phyloP scores from a whole-genome alignment of 1,140 invertebrate species.

The Bombus cullumanus region DNA sequence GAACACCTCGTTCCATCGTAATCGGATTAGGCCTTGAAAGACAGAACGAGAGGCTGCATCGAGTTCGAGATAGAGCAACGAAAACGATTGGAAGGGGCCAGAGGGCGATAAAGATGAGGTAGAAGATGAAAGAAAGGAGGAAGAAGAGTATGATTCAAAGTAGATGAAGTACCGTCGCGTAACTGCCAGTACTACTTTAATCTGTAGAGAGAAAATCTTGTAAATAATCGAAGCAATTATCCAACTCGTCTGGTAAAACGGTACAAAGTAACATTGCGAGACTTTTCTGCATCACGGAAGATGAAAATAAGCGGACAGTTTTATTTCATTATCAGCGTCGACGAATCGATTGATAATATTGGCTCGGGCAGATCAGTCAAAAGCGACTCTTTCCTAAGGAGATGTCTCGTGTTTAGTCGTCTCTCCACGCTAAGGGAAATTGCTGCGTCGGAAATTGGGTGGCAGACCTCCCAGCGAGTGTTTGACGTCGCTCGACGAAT shows the following conservation, averaged over 20 bases:
- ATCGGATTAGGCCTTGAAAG: constrained; percentile 67
- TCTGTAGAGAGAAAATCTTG: constrained; percentile 58
- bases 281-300: background rate
- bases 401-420: constrained; percentile 27
- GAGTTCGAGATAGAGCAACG: background rate
- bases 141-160: constrained; percentile 33
- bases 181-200: constrained; percentile 49
- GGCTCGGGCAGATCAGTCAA: constrained; percentile 25
- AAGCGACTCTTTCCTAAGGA: background rate
- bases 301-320: constrained; percentile 20
- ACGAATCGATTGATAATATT: constrained; percentile 52
- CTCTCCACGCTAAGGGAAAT: constrained; percentile 30
- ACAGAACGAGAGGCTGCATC: constrained; percentile 20
- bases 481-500: constrained; percentile 45
- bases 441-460: constrained; percentile 43
- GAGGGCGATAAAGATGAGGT: background rate
- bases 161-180: constrained; percentile 29
- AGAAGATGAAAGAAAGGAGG: constrained; percentile 47
- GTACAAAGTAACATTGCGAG: background rate
- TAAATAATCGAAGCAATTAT: constrained; percentile 69
- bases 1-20: constrained; percentile 67
- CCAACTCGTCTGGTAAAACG: constrained; percentile 30
- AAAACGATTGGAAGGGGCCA: background rate
- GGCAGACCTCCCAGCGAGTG: constrained; percentile 24
- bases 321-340: constrained; percentile 44